phyloP scores from a whole-genome alignment of 1,140 invertebrate species.

The Helicorthomorpha holstii region DNA sequence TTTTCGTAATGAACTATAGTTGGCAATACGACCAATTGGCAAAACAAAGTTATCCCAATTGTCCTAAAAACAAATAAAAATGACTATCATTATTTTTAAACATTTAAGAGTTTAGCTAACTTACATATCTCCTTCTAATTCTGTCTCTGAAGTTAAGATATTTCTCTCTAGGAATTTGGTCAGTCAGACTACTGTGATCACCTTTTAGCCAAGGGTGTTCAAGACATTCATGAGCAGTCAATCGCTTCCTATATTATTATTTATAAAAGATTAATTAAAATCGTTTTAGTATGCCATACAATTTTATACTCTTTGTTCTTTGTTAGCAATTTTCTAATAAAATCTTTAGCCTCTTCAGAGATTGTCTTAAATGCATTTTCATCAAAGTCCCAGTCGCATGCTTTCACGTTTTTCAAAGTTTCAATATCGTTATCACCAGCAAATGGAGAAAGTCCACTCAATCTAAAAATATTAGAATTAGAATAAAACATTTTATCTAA shows the following conservation, averaged over 20 bases:
- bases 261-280: not conserved
- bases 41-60: conserved; percentile 83
- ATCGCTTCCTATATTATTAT: conserved; percentile 54
- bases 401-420: conserved; percentile 93
- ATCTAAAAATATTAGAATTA: conserved; percentile 28
- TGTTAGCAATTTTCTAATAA: conserved; percentile 78
- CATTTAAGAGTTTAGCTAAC: not conserved
- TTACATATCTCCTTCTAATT: conserved; percentile 42
- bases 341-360: conserved; percentile 94
- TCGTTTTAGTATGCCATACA: not conserved
- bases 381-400: conserved; percentile 98
- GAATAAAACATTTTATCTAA: conserved; percentile 1
- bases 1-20: conserved; percentile 94
- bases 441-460: conserved; percentile 95
- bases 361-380: conserved; percentile 79
- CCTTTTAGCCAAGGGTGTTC: conserved; percentile 87
- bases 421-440: conserved; percentile 97
- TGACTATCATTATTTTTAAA: not conserved
- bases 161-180: conserved; percentile 52
- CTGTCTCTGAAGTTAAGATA: conserved; percentile 75
- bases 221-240: conserved; percentile 95
- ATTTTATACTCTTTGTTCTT: conserved; percentile 79
- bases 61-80: conserved; percentile 19
- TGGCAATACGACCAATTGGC: conserved; percentile 87
- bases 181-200: conserved; percentile 52